Evolutionary conservation across 2,113 vertebrate genomes (phyloP), one percentile per base, ranked within the genome.

Genomic region (Sylvia atricapilla): DNA sequence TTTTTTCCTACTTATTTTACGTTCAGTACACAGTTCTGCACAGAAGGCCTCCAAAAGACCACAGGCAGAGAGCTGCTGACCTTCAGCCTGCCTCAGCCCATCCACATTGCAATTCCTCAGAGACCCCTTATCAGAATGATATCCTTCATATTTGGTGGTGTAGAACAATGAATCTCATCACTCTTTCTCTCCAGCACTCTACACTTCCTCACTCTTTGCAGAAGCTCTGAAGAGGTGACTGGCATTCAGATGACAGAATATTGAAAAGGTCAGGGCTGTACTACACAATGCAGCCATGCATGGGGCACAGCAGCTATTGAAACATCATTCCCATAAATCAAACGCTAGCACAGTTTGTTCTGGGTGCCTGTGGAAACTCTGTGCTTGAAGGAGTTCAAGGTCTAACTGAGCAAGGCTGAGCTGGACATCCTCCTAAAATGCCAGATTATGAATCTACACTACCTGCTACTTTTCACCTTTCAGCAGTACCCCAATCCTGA

Each of bases 201-300:
- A 12, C 37, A 31, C 39, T 79, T 92, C 50, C 50, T 92, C 77
- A 88, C n/a, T 63, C 64, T 91, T 94, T 63, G 53, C 86, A 87
- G 85, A 92, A 91, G 82, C 89, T 91, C 88, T 76, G 47, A 94
- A 93, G 88, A 96, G 60, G 59, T 7, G 0, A 84, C 58, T 53
- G 37, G 70, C 87, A 87, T 94, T 95, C 67, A 81, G 77, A 87
- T 35, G 58, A 56, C 39, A 74, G 93, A 92, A 88, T 37, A 77
- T 21, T 76, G 75, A 92, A 95, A 96, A 97, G 88, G 93, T 94
- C 97, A 90, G 50, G 47, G 81, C 47, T 46, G 44, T 37, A 21
- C 1, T 0, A n/a, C 93, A 96, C 86, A 96, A 77, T 33, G 55
- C 75, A 67, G 58, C 91, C 72, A 64, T 87, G 93, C 96, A 96